Base-by-base conservation (phyloP, 2,888 invertebrate species). In the Thelaira solivaga region DNA sequence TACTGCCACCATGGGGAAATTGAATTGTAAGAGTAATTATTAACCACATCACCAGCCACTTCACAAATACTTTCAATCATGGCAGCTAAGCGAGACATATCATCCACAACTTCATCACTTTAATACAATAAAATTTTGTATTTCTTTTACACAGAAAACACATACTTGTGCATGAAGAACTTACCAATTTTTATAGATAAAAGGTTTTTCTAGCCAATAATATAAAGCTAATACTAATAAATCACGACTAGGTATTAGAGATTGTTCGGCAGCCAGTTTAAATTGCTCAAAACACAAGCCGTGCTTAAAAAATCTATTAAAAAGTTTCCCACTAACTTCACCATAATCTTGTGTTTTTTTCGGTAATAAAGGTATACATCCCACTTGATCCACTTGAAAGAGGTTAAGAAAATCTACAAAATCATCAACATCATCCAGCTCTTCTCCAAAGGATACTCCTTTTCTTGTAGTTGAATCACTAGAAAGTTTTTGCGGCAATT, bases 1-100 rank as follows among this genome's bases (percentile, higher is more conserved):
- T 91, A 90, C 83, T 93, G 92, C 97, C 97, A 97, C 94, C 96
- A 97, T 0, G 91, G 90, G 0, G 95, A 96, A 20, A 92, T 90
- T 79, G 92, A 91, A 84, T 93, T 94, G 81, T 94, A 93, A n/a
- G 85, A 83, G 72, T 84, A 86, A 34, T 84, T 83, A 65, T 92
- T 92, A 20, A 92, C 92, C 24, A 90, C 88, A 69, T 92, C 91
- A 83, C 92, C 91, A 49, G 91, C 91, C 57, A 92, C 90, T 81
- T 91, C 91, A 81, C 94, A 93, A 67, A 96, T 89, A 20, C 91
- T 90, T 76, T 91, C 91, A 61, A 95, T 86, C 74, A 94, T 90
- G 67, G 91, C 90, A 36, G 93, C 92, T 72, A 95, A 91, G 81
- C 92, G 92, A 76, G 93, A 91, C 89, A 95, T 92, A 82, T 95